These are phyloP conservation scores for Gryllus bimaculatus DNA, from an alignment of 1,140 invertebrate genomes.

Conservation along the genomic window DNA sequence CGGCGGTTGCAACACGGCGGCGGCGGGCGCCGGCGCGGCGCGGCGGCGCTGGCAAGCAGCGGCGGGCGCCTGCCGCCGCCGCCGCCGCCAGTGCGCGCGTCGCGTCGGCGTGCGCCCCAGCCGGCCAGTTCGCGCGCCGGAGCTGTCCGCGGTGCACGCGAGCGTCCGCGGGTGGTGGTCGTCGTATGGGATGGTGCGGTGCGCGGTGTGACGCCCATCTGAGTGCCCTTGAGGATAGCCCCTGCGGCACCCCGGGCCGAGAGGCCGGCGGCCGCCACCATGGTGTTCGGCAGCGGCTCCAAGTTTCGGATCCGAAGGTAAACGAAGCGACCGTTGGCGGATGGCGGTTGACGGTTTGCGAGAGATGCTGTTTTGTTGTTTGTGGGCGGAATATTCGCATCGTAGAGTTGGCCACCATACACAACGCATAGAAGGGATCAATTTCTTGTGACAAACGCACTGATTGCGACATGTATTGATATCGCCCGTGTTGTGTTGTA, in stretches of 20 bases:
- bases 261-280: slow-evolving; percentile 24
- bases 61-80: too few species aligned
- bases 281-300: slow-evolving; percentile 51
- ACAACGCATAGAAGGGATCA: too few species aligned
- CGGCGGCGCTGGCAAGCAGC: too few species aligned
- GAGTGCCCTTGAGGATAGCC: background rate
- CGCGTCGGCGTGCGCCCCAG: background rate
- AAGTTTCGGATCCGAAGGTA: slow-evolving; percentile 53
- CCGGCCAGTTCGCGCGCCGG: background rate
- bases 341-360: background rate
- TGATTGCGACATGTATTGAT: background rate
- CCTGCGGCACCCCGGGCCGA: too few species aligned
- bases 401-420: too few species aligned
- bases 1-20: background rate
- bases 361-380: too few species aligned
- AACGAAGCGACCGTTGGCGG: background rate
- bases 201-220: background rate
- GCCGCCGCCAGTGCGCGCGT: background rate
- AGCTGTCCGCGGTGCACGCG: too few species aligned
- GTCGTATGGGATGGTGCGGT: background rate
- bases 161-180: too few species aligned
- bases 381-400: too few species aligned
- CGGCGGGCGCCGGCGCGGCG: too few species aligned
- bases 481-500: background rate
- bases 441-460: too few species aligned